Evolutionary conservation across 2,888 invertebrate species (phyloP).

Genomic region (Oegoconia quadripuncta): DNA sequence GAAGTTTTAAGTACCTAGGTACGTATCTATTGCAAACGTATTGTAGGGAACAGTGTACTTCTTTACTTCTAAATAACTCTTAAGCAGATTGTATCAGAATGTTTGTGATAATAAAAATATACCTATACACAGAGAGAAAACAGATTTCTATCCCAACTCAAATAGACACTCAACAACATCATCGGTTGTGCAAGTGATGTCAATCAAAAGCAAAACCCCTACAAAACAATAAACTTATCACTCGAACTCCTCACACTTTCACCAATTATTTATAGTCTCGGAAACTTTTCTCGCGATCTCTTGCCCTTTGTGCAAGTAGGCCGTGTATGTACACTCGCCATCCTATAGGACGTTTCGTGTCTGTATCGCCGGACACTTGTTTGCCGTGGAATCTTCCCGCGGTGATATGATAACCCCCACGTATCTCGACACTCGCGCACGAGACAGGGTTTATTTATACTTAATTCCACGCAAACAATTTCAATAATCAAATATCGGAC

Average conservation of each 20-base stretch:
- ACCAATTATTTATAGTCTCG: constrained; percentile 12
- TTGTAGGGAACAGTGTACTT: no score
- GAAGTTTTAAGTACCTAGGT: no score
- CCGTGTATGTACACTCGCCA: constrained; percentile 2
- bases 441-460: constrained; percentile 54
- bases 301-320: constrained; percentile 12
- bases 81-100: no score
- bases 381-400: constrained; percentile 76
- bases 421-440: constrained; percentile 54
- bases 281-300: constrained; percentile 16
- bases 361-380: constrained; percentile 39
- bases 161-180: no score
- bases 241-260: constrained; percentile 8
- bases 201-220: no score
- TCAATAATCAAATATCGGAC: no score
- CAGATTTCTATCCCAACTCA: no score
- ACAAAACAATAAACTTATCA: background rate
- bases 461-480: constrained; percentile 19
- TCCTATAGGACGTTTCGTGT: constrained; percentile 22
- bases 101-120: no score
- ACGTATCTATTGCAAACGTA: no score
- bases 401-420: constrained; percentile 53
- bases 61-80: no score
- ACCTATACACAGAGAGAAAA: no score
- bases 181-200: no score